These are phyloP conservation scores for Corythaixoides concolor DNA, from an alignment of 2,113 vertebrate genomes.

Conservation along the genomic window DNA sequence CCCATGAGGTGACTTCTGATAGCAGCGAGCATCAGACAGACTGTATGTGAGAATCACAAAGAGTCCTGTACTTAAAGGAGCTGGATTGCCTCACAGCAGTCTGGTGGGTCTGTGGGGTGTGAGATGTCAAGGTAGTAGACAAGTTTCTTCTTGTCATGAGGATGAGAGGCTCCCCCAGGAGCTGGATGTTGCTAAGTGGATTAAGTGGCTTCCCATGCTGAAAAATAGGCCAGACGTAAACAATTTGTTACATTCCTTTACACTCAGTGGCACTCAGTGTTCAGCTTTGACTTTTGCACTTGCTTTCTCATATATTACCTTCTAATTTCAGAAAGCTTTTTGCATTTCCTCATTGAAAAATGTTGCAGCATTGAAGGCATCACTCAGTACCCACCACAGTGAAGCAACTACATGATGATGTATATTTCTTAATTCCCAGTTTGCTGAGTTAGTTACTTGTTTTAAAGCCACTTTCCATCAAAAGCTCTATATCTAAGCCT, in stretches of 20 bases:
- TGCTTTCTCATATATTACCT: neutral
- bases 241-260: neutral
- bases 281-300: neutral
- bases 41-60: neutral
- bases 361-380: neutral
- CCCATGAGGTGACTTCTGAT: too few species aligned
- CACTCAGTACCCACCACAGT: neutral
- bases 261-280: neutral
- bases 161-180: neutral
- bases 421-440: neutral
- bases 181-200: neutral
- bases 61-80: neutral
- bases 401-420: fast-evolving
- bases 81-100: neutral
- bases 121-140: neutral
- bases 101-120: too few species aligned
- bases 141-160: neutral
- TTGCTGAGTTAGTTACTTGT: neutral
- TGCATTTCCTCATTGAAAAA: neutral
- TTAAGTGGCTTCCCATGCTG: neutral
- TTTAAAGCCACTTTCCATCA: fast-evolving
- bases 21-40: neutral
- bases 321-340: neutral
- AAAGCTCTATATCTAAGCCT: neutral
- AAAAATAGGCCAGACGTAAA: neutral